phyloP scores from a whole-genome alignment of 2,888 invertebrate species.

The Scaeva pyrastri region DNA sequence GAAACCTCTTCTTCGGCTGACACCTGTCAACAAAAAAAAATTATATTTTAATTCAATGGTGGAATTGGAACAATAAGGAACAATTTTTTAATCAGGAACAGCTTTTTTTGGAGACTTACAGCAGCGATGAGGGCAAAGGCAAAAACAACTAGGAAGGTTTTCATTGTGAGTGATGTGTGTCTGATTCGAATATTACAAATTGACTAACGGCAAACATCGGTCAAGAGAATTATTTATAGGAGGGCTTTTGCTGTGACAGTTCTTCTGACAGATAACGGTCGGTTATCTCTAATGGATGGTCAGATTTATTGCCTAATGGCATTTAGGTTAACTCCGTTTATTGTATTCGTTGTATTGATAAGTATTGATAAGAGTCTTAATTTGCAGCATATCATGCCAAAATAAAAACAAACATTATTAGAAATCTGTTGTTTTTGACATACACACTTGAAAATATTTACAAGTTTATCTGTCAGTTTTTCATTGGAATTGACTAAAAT shows the following conservation, averaged over 20 bases:
- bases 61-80: too few species aligned
- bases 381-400: not conserved
- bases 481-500: too few species aligned
- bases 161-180: conserved; percentile 13
- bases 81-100: too few species aligned
- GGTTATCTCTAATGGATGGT: not conserved
- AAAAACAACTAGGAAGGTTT: conserved; percentile 2
- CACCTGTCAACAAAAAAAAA: not conserved
- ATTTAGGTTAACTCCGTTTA: not conserved
- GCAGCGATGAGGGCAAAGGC: conserved; percentile 21
- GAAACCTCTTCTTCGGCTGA: conserved; percentile 77
- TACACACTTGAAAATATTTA: too few species aligned
- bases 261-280: conserved; percentile 1
- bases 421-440: not conserved
- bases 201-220: conserved; percentile 7
- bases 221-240: conserved; percentile 16
- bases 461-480: too few species aligned
- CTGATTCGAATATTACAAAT: conserved; percentile 5
- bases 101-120: not conserved
- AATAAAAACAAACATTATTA: not conserved
- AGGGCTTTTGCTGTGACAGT: not conserved
- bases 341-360: not conserved
- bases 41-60: not conserved
- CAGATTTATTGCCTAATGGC: conserved; percentile 26
- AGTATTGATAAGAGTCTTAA: conserved; percentile 3